phyloP scores from a whole-genome alignment of 1,140 invertebrate species.

The Pseudomyrmex cubaensis region DNA sequence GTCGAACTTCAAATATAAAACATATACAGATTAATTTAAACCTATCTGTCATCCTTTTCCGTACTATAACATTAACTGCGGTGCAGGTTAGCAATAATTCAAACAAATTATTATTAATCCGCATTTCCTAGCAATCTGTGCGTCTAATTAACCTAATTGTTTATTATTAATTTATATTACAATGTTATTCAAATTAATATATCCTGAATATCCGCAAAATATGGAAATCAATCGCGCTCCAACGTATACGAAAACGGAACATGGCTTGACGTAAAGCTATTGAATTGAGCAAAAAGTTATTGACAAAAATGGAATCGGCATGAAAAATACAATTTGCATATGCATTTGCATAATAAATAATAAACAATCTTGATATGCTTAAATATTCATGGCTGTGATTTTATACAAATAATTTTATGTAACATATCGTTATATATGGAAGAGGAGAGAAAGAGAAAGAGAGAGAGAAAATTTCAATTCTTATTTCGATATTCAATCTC shows the following conservation, averaged over 20 bases:
- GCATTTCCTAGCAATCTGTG: slow-evolving; percentile 44
- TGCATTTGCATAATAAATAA: not conserved
- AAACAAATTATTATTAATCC: slow-evolving; percentile 44
- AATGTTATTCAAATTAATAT: slow-evolving; percentile 50
- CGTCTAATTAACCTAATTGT: slow-evolving; percentile 52
- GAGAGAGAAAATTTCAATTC: too few relatives aligned
- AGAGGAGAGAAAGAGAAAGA: too few relatives aligned
- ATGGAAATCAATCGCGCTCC: slow-evolving; percentile 28
- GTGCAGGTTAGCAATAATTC: not conserved
- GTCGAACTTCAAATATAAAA: too few relatives aligned
- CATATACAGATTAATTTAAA: too few relatives aligned
- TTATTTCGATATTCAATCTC: too few relatives aligned
- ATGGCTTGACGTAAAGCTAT: not conserved
- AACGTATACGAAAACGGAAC: not conserved
- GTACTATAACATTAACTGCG: too few relatives aligned
- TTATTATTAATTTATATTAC: slow-evolving; percentile 50
- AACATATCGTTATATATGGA: too few relatives aligned
- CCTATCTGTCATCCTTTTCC: too few relatives aligned
- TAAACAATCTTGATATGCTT: too few relatives aligned
- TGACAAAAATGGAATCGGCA: not conserved
- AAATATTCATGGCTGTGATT: too few relatives aligned
- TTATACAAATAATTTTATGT: too few relatives aligned
- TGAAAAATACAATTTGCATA: not conserved
- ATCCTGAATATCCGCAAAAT: slow-evolving; percentile 20
- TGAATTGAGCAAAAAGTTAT: not conserved